Conservation (phyloP, 2,113 vertebrate genomes). For the Desmodus rotundus region DNA sequence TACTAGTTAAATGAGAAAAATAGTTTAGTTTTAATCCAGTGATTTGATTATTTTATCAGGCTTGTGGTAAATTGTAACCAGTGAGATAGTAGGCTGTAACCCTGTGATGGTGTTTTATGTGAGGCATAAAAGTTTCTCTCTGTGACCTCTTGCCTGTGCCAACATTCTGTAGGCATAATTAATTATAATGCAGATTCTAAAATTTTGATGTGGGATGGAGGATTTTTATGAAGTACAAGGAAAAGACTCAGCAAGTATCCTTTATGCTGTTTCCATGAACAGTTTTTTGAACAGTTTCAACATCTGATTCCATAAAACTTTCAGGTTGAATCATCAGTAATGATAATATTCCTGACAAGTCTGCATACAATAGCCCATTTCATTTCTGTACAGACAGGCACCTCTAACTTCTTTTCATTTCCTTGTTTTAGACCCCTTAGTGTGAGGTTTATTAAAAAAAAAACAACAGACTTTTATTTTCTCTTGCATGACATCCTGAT, state of each 20-base stretch:
- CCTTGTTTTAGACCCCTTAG: not conserved
- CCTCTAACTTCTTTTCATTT: not conserved
- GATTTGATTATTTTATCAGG: slow-evolving; percentile 41
- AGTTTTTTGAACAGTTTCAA: slow-evolving; percentile 50
- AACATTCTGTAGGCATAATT: slow-evolving; percentile 33
- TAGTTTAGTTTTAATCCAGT: slow-evolving; percentile 48
- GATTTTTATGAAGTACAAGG: slow-evolving; percentile 54
- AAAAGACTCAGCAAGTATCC: slow-evolving; percentile 13
- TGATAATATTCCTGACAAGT: slow-evolving; percentile 51
- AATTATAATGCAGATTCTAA: slow-evolving; percentile 57
- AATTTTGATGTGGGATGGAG: slow-evolving; percentile 20
- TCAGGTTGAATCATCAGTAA: slow-evolving; percentile 49
- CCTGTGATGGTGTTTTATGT: slow-evolving; percentile 39
- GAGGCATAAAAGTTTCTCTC: slow-evolving; percentile 17
- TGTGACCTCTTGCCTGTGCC: not conserved
- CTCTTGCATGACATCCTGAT: not conserved
- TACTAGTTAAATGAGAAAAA: slow-evolving; percentile 11
- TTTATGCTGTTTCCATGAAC: slow-evolving; percentile 9
- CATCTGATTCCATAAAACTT: slow-evolving; percentile 64
- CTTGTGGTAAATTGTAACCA: slow-evolving; percentile 10
- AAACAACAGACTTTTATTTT: slow-evolving; percentile 26
- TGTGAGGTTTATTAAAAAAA: slow-evolving; percentile 39
- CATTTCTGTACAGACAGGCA: slow-evolving; percentile 1
- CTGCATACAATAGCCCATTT: not conserved
- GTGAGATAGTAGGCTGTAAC: not conserved